A percentile compares a stretch with the other conserved stretches of the same genome.
phyloP scores from a whole-genome alignment of 2,113 vertebrate genomes.

The Daubentonia madagascariensis region DNA sequence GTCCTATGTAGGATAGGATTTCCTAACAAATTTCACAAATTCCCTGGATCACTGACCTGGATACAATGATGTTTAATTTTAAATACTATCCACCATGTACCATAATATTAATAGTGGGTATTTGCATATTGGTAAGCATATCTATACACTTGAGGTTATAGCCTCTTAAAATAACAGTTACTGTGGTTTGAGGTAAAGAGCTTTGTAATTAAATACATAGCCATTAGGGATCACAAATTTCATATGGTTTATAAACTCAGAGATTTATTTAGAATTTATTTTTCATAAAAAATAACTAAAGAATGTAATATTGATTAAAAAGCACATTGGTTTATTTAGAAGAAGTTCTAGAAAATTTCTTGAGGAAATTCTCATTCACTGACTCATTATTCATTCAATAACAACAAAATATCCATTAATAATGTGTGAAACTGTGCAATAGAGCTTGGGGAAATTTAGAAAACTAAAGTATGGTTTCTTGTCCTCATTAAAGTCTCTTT shows the following conservation, averaged over 20 bases:
- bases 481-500: not conserved
- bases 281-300: not conserved
- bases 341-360: not conserved
- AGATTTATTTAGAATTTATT: not conserved
- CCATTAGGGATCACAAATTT: not conserved
- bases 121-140: not conserved
- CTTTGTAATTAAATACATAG: not conserved
- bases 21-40: slow-evolving; percentile 2
- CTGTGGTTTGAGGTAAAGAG: not conserved
- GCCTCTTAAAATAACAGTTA: not conserved
- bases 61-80: not conserved
- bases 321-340: not conserved
- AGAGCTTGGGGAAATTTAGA: not conserved
- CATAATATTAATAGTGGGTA: not conserved
- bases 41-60: not conserved
- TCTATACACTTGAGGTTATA: not conserved
- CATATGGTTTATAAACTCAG: not conserved
- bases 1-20: not conserved
- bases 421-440: not conserved
- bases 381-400: not conserved
- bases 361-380: not conserved
- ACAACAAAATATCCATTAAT: not conserved
- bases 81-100: not conserved
- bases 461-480: not conserved
- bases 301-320: not conserved